A percentile compares a stretch with the other conserved stretches of the same genome.
Conservation (phyloP, 2,113 vertebrate genomes). For the Diglossa brunneiventris region DNA sequence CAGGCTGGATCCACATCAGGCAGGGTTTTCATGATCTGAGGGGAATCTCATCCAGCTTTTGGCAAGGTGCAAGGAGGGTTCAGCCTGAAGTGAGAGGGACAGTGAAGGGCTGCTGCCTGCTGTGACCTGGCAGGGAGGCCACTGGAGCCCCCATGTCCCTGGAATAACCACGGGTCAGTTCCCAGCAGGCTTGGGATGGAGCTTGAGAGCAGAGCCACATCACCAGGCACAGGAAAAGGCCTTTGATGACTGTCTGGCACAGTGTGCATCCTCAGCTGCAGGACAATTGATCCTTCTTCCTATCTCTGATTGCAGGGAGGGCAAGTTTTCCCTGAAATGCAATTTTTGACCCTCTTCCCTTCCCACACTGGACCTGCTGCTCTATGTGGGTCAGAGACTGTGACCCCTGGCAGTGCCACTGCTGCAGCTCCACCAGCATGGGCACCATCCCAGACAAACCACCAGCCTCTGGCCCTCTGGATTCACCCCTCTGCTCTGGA, state of each 20-base stretch:
- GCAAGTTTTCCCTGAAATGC: not conserved
- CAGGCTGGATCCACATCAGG: fast-evolving
- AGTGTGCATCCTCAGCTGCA: constrained; percentile 1
- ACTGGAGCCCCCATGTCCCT: not conserved
- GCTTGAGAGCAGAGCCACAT: not conserved
- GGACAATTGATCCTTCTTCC: not conserved
- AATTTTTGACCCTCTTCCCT: not conserved
- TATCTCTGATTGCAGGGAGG: not conserved
- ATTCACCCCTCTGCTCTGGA: not conserved
- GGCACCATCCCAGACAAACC: too few relatives aligned
- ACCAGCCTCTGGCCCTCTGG: not conserved
- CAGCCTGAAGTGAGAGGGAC: not conserved
- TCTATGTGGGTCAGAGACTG: not conserved
- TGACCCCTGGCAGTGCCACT: not conserved
- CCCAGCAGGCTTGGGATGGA: not conserved
- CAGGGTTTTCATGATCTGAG: fast-evolving
- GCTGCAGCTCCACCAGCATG: not conserved
- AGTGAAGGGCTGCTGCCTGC: not conserved
- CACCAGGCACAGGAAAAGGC: not conserved
- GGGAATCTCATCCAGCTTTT: not conserved
- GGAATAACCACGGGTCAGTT: not conserved
- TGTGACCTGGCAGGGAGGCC: not conserved
- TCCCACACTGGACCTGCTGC: not conserved
- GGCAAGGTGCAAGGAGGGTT: not conserved
- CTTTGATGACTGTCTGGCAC: constrained; percentile 24